A percentile compares a stretch with the other conserved stretches of the same genome.
Conservation (phyloP, 30 jellyfish, hydroid and myxozoan species). For the Turritopsis dohrnii region DNA sequence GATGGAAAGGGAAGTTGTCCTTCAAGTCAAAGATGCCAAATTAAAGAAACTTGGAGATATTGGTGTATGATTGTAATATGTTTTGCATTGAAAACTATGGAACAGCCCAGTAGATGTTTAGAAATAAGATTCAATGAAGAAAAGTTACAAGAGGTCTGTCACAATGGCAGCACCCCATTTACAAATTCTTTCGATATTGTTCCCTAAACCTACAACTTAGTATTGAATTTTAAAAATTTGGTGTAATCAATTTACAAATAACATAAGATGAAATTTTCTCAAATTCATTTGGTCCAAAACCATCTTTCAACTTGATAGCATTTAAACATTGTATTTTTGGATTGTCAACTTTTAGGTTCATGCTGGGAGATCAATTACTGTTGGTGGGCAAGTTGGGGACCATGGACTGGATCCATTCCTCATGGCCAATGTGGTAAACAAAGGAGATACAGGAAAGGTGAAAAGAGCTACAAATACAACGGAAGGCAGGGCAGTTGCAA, state of each 20-base stretch:
- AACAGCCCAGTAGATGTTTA: no score
- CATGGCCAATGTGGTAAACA: constrained; percentile 80
- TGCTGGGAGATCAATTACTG: constrained; percentile 61
- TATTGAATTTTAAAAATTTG: no score
- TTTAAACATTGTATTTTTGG: background rate
- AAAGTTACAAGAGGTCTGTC: no score
- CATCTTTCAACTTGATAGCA: background rate
- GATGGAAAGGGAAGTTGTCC: constrained; percentile 51
- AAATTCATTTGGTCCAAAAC: no score
- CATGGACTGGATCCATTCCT: constrained; percentile 62
- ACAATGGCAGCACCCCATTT: no score
- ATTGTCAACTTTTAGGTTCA: constrained; percentile 49
- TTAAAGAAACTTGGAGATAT: constrained; percentile 26
- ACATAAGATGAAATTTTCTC: no score
- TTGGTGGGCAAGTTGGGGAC: constrained; percentile 90
- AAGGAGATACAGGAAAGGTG: constrained; percentile 63
- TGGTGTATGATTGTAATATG: constrained; percentile 68
- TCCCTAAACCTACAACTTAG: no score
- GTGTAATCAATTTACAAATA: no score
- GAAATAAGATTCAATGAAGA: no score
- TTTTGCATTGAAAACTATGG: no score
- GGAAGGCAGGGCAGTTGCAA: constrained; percentile 50
- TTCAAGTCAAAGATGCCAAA: constrained; percentile 35
- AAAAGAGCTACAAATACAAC: constrained; percentile 39
- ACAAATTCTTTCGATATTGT: no score